phyloP scores from a whole-genome alignment of 2,888 invertebrate species.

The Tubiluchus corallicola region DNA sequence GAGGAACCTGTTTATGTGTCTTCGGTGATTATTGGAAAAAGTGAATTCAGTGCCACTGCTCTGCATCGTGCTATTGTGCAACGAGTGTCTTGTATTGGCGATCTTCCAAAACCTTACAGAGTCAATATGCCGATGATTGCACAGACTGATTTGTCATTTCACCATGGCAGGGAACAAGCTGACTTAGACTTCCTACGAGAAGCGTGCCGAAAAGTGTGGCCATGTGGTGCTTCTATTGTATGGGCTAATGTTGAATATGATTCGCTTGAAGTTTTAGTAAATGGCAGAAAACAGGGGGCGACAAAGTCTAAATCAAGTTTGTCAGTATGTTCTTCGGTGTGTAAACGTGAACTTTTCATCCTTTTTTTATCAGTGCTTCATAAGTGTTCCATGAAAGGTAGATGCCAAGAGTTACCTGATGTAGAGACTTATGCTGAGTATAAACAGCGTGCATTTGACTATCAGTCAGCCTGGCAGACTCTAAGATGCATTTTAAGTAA shows the following conservation, averaged over 20 bases:
- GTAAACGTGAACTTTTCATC: no score
- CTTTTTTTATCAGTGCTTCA: no score
- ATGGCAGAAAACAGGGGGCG: slow-evolving; percentile 56
- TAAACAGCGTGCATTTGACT: no score
- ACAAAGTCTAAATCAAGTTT: no score
- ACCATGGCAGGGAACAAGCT: slow-evolving; percentile 22
- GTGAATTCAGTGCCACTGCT: slow-evolving; percentile 41
- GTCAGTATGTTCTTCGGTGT: no score
- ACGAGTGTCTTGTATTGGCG: slow-evolving; percentile 19
- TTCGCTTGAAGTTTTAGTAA: slow-evolving; percentile 43
- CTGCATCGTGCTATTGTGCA: slow-evolving; percentile 36
- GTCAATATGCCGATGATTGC: slow-evolving; percentile 16
- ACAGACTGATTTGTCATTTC: slow-evolving; percentile 17
- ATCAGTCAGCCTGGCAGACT: no score
- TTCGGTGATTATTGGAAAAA: slow-evolving; percentile 48
- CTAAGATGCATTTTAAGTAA: no score
- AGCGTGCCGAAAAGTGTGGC: slow-evolving; percentile 8
- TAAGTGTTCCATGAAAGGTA: no score
- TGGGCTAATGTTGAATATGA: neutral
- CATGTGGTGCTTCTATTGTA: slow-evolving; percentile 10
- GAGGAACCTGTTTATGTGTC: slow-evolving; percentile 45
- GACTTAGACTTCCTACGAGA: neutral
- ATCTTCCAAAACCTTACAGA: slow-evolving; percentile 18
- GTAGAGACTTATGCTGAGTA: no score
- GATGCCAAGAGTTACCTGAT: no score